Evolutionary conservation across 2,888 invertebrate species (phyloP).

Genomic region (Dastarcus helophoroides): DNA sequence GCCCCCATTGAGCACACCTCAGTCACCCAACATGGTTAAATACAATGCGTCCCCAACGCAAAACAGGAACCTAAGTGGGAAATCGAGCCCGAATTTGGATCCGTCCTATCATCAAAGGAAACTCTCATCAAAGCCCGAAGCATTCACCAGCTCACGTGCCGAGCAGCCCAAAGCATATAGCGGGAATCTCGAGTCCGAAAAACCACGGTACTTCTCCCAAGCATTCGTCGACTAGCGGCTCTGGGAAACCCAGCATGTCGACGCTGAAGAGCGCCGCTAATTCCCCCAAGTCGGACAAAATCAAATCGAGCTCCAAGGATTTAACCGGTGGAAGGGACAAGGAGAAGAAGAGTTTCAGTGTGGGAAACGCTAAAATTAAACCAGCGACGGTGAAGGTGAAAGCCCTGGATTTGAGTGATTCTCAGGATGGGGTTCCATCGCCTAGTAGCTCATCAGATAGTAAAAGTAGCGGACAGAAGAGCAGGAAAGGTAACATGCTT

Average conservation of each 20-base stretch:
- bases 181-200: constrained; percentile 59
- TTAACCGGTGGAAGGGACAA: constrained; percentile 35
- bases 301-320: constrained; percentile 39
- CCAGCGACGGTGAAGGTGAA: constrained; percentile 51
- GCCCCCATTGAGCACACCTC: constrained; percentile 46
- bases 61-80: constrained; percentile 50
- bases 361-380: constrained; percentile 40
- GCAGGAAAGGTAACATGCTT: constrained; percentile 38
- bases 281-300: constrained; percentile 51
- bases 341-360: constrained; percentile 25
- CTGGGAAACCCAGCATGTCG: constrained; percentile 84
- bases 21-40: constrained; percentile 57
- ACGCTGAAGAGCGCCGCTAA: constrained; percentile 70
- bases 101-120: constrained; percentile 42
- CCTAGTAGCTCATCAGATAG: constrained; percentile 36
- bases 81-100: constrained; percentile 45
- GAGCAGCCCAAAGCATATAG: constrained; percentile 61
- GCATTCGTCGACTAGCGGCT: constrained; percentile 54
- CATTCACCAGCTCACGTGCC: constrained; percentile 57
- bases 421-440: constrained; percentile 36
- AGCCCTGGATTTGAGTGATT: constrained; percentile 51
- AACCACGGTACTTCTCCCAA: constrained; percentile 71
- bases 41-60: constrained; percentile 64
- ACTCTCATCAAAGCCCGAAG: constrained; percentile 59
- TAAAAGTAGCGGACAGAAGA: constrained; percentile 7